Evolutionary conservation across 2,888 invertebrate species (phyloP), one percentile per base, ranked within the genome.

Genomic region (Villa cingulata): DNA sequence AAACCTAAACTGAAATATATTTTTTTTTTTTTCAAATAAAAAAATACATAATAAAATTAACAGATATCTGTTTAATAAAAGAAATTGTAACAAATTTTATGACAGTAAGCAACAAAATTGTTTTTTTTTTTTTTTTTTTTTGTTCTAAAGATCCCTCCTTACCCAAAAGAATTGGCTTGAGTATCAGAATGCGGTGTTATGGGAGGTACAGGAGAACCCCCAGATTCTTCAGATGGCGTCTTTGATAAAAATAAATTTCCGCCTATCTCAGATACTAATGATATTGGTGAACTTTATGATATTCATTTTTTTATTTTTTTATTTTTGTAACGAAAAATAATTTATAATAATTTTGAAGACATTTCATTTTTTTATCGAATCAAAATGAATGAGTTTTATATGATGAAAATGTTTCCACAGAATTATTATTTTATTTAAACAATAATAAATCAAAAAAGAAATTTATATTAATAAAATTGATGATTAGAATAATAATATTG

Each of bases 261-360:
- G 72, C 92, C 89, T 74, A 94, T 87, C 79, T 92, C 92, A 66
- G 77, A 81, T 72, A 91, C 91, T 78, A 94, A 80, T 78, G 88
- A 88, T 75, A 89, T 88, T 66, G 89, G 89, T 65, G 89, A 89
- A 74, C 88, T 88, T 62, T 64, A 54, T 58, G n/a, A 46, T 46
- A 46, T 47, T 47, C 20, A 37, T 23, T 23, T 23, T 4, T 9
- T 34, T 34, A 34, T 15, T 36, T 36, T 36, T 36, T 16, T n/a
- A 4, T 36, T 36, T 36, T 36, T 36, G 14, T 36, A 42, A 48
- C 45, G 20, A 19, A 2, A 48, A 39, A 46, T 38, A 16, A 49
- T 38, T 23, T 42, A 14, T 43, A 1, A 14, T 32, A 12, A 12
- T 29, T 29, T 32, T 34, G 14, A 15, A 23, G 41, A 20, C 32